These are phyloP conservation scores for Dorcus hopei DNA, from an alignment of 2,888 invertebrate species.

Conservation along the genomic window DNA sequence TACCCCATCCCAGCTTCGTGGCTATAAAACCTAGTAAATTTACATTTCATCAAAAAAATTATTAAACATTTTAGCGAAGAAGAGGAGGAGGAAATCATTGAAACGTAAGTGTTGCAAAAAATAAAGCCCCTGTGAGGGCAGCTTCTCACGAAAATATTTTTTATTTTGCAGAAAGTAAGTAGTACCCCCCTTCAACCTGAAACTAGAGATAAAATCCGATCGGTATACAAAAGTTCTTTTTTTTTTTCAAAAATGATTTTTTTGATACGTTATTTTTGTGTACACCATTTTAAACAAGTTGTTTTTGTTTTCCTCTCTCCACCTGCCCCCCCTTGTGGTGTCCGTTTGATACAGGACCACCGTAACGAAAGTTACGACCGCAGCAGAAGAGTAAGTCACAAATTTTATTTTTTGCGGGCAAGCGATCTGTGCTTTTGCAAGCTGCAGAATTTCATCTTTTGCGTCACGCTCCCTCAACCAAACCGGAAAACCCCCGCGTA, in stretches of 20 bases:
- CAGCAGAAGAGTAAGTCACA: constrained; percentile 42
- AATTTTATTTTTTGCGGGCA: constrained; percentile 4
- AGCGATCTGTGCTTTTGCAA: constrained; percentile 15
- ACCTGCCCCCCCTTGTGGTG: constrained; percentile 34
- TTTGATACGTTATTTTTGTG: constrained; percentile 23
- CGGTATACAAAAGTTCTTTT: not conserved
- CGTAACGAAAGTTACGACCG: constrained; percentile 37
- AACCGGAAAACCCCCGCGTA: not conserved
- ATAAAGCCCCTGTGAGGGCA: not conserved
- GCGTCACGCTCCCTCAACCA: not conserved
- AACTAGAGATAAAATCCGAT: not conserved
- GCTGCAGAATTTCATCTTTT: constrained; percentile 7
- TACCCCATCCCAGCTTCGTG: constrained; percentile 18
- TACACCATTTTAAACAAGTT: constrained; percentile 37
- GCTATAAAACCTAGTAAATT: constrained; percentile 15
- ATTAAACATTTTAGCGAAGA: constrained; percentile 54
- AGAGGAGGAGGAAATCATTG: constrained; percentile 75
- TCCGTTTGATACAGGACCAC: constrained; percentile 38
- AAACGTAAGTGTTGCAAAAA: constrained; percentile 61
- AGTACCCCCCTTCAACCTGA: constrained; percentile 18
- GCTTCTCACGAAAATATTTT: constrained; percentile 27
- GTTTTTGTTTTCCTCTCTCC: constrained; percentile 39
- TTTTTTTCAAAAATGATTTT: not conserved
- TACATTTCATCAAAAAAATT: not conserved
- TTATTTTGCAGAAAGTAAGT: constrained; percentile 56